A percentile compares a stretch with the other conserved stretches of the same genome.
These are phyloP conservation scores for Dryas iulia DNA, from an alignment of 1,140 invertebrate genomes.

Conservation along the genomic window DNA sequence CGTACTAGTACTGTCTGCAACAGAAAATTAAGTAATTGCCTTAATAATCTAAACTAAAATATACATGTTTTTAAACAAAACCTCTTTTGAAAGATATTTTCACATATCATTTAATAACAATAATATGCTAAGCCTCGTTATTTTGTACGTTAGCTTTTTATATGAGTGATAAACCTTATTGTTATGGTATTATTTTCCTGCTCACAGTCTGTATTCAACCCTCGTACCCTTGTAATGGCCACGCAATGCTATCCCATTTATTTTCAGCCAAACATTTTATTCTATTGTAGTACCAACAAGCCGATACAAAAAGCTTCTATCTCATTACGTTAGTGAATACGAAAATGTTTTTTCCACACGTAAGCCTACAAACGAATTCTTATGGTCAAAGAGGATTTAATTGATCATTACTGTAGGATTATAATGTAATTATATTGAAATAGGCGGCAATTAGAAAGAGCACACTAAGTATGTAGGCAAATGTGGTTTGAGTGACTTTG, in stretches of 20 bases:
- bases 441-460: constrained; percentile 24
- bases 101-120: no score
- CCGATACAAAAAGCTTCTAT: neutral
- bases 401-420: constrained; percentile 6
- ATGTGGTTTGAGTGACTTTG: constrained; percentile 35
- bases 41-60: no score
- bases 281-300: neutral
- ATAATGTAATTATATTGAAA: constrained; percentile 1
- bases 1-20: neutral
- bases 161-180: no score
- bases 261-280: neutral
- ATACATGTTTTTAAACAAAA: no score
- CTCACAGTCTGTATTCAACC: constrained; percentile 13
- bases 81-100: no score
- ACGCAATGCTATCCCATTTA: constrained; percentile 12
- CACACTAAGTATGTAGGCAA: constrained; percentile 19
- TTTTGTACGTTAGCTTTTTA: no score
- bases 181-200: neutral
- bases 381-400: neutral
- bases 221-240: constrained; percentile 24
- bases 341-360: neutral
- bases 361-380: neutral
- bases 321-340: neutral
- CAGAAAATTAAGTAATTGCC: neutral
- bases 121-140: no score